Evolutionary conservation across 2,797 vertebrate species (phyloP), one percentile per base, ranked within the genome.

Genomic region (Nyctalus aviator): DNA sequence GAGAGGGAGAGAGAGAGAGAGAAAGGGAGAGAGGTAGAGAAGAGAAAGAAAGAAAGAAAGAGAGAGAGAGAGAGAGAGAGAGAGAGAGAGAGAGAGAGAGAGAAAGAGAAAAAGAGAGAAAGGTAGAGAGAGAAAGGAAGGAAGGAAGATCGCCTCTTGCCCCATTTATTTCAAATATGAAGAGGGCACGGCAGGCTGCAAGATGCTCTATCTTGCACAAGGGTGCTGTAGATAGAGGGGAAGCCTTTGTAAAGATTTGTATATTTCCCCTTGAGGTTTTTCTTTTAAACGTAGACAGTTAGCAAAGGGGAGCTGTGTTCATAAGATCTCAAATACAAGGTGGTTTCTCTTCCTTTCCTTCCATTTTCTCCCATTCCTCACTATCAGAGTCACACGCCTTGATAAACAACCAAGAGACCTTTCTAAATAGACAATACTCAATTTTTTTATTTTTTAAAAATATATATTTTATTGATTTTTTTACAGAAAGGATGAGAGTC

Each of bases 161-260:
- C 90, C 77, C 81, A 83, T 93, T 88, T 50, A 82, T 91, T 95
- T 91, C 88, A 83, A 86, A 57, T 57, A 23, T 37, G 88, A 76
- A 44, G 55, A 76, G 48, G 55, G 68, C 41, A 59, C 13, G 57
- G 35, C 72, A 68, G 92, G 93, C 46, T 96, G 81, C 64, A 90
- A 73, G 71, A 73, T 71, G 81, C 59, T 76, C 30, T 1, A 17
- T 87, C 87, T 96, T 95, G 68, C 64, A 83, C 79, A 96, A 96
- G 68, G 23, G 18, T 4, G 2, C 55, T 64, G 23, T 32, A 50
- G n/a, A 73, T 30, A 57, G n/a, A 94, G 64, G 50, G 53, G 59
- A 92, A 94, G 25, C 10, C 75, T 97, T 59, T 50, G 85, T 90
- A 90, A 96, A 92, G 66, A 93, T 83, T 90, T 93, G 41, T 73